phyloP scores from a whole-genome alignment of 2,888 invertebrate species.

The Drosophila macrospina region DNA sequence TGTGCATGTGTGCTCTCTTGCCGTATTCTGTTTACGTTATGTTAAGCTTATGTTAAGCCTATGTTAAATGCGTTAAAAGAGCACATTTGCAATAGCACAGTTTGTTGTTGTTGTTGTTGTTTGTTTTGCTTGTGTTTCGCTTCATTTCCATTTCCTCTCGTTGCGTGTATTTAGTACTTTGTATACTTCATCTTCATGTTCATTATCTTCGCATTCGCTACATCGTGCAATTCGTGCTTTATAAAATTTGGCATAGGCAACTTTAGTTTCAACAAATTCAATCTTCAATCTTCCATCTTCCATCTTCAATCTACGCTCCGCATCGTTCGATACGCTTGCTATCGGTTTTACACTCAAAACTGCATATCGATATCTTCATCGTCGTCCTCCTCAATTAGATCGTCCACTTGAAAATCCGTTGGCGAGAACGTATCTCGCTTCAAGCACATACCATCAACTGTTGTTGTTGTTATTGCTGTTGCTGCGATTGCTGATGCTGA shows the following conservation, averaged over 20 bases:
- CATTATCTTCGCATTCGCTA: conserved; percentile 10
- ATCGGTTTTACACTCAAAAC: conserved; percentile 18
- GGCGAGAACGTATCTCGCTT: conserved; percentile 43
- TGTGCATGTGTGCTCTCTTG: conserved; percentile 10
- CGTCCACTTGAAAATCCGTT: conserved; percentile 76
- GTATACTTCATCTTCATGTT: not conserved
- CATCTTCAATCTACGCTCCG: conserved; percentile 10
- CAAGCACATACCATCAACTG: conserved; percentile 4
- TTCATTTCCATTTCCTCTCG: not conserved
- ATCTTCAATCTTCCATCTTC: conserved; percentile 19
- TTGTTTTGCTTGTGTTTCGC: conserved; percentile 5
- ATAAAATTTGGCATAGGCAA: conserved; percentile 69
- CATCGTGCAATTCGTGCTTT: not conserved
- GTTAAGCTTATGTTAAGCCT: conserved; percentile 28
- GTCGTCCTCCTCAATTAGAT: conserved; percentile 81
- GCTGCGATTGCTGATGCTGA: not conserved
- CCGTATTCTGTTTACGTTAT: conserved; percentile 31
- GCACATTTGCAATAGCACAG: conserved; percentile 42
- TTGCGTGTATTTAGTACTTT: not conserved
- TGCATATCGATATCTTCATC: conserved; percentile 53
- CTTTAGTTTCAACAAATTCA: conserved; percentile 54
- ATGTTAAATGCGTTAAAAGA: conserved; percentile 56
- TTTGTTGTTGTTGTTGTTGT: conserved; percentile 16
- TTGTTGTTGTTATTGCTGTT: conserved; percentile 9
- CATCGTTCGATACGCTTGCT: conserved; percentile 6